Conservation (phyloP, 2,113 vertebrate genomes). For the Eptatretus burgeri region DNA sequence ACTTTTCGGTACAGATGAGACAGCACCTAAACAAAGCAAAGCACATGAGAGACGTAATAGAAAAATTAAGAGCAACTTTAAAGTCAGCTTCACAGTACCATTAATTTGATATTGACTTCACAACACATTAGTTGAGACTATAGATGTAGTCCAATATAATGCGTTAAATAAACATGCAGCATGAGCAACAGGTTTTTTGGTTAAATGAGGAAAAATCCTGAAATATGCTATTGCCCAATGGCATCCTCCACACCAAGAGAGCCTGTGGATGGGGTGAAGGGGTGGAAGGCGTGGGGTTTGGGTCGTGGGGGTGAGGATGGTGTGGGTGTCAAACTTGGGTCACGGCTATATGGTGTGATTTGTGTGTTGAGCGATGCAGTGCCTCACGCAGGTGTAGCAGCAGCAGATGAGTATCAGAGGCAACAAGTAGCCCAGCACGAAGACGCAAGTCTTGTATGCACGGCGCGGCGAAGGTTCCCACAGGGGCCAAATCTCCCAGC, state of each 20-base stretch:
- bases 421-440: conserved; percentile 65
- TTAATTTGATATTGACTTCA: background rate
- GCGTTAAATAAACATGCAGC: no score
- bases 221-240: no score
- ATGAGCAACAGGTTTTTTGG: no score
- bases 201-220: no score
- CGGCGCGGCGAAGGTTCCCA: conserved; percentile 27
- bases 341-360: no score
- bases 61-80: no score
- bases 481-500: conserved; percentile 67
- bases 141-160: no score
- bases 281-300: background rate
- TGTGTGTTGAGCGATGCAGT: background rate
- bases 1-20: conserved; percentile 43
- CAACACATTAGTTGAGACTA: background rate
- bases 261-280: no score
- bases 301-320: background rate
- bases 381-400: conserved; percentile 74
- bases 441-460: conserved; percentile 56
- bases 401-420: conserved; percentile 71
- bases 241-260: background rate
- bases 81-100: background rate
- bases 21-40: conserved; percentile 20
- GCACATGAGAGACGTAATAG: no score
- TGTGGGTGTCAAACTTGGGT: background rate